Evolutionary conservation across 1,140 invertebrate species (phyloP), one percentile per base, ranked within the genome.

Genomic region (Heliconius nattereri): DNA sequence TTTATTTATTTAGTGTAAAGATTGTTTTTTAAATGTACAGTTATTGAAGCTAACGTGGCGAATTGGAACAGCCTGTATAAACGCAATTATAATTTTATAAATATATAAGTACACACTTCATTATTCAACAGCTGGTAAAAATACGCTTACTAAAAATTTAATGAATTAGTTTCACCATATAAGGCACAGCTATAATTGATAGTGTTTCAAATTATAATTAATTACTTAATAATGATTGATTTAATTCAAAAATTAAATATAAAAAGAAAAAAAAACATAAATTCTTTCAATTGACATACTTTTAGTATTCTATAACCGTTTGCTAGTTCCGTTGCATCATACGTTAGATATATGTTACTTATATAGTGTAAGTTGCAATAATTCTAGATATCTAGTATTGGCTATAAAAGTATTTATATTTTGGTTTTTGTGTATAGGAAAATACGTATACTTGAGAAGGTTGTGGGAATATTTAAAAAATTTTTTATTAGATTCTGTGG

Each of bases 241-340:
- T 66, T 66, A 26, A 26, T 6, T 52, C 19, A 52, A 52, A 66
- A 66, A 26, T 29, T 29, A 5, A 2, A 66, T 66, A 29, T 29
- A 57, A 29, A 66, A 66, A 66, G 23, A 3, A 29, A 66, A 66
- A 60, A n/a, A 26, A 66, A 13, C 9, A 66, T 66, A 26, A 66
- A 66, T 66, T 66, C 60, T 66, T 66, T 66, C 26, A 66, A 66
- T 66, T 66, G 60, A 66, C 60, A 66, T n/a, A 66, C 60, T 66
- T 66, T 5, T 26, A 57, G 54, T 57, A 23, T 23, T 7, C n/a
- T n/a, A n/a, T 9, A 9, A 66, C 11, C 11, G 60, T 26, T 29
- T 5, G 23, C 11, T 66, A 26, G 60, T 29, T 66, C 23, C 60
- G 60, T 66, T 66, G 60, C 60, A 66, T 66, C 60, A 66, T 66